Evolutionary conservation across 2,113 vertebrate genomes (phyloP).

Genomic region (Podarcis cretensis): DNA sequence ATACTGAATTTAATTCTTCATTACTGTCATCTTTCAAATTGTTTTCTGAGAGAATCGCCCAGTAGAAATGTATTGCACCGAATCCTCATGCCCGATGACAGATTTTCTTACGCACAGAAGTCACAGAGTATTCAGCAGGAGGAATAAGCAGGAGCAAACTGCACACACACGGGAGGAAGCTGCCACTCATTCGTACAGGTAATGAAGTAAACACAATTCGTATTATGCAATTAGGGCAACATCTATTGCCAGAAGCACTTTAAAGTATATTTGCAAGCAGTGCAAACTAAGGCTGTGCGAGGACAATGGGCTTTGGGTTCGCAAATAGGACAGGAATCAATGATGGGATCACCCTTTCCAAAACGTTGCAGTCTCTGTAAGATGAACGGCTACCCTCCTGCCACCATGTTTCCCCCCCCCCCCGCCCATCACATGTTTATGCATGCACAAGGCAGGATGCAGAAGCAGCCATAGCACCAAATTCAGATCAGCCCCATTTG

Average conservation of each 20-base stretch:
- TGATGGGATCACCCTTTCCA: background rate
- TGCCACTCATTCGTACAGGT: background rate
- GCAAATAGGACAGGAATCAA: background rate
- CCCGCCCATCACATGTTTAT: background rate
- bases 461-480: background rate
- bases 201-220: background rate
- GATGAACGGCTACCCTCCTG: background rate
- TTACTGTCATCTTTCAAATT: background rate
- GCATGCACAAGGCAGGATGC: background rate
- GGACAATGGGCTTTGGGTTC: background rate
- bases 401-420: background rate
- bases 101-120: background rate
- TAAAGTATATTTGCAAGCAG: background rate
- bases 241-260: background rate
- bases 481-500: too few relatives aligned
- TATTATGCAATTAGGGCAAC: background rate
- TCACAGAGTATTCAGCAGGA: background rate
- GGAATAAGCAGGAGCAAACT: background rate
- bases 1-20: background rate
- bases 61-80: too few relatives aligned
- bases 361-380: background rate
- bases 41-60: too few relatives aligned
- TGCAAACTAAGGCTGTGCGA: background rate
- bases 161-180: background rate
- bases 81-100: background rate